Base-by-base conservation (phyloP, 2,888 invertebrate genomes). In the Rhagonycha fulva region DNA sequence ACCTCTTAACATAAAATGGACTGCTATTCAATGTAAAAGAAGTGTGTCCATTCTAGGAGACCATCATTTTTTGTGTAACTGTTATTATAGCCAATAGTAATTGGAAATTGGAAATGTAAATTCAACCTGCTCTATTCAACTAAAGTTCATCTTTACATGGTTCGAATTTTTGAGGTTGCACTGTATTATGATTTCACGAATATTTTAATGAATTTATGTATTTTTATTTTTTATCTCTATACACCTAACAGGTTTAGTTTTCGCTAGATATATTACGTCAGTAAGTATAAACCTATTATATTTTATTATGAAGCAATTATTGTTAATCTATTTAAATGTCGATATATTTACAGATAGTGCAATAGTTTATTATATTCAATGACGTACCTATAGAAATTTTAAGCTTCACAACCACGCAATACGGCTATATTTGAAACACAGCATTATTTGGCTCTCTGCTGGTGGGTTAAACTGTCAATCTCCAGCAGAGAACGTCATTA, bases 401-500 rank as follows among this genome's bases (percentile, higher is more conserved):
- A 32, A 70, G 71, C 66, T 68, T 71, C 63, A 67, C 77, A 77
- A 70, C 77, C 75, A 67, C 72, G 76, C 69, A 75, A 77, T 72
- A 76, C 62, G 62, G 70, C 70, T 47, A 68, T 75, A 71, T 75
- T 77, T 75, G 68, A 75, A 30, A 63, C 68, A 70, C 70, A 14
- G 63, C 62, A 74, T 75, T 80, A 80, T 80, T 74, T 78, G 78
- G 71, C 73, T 74, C 78, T 79, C 81, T 78, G 80, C 76, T 79
- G 80, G 78, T 78, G 76, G 80, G 78, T 81, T 75, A 47, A 73
- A 76, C 79, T 78, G 75, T 70, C 71, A 81, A 82, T 82, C 82
- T 80, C 82, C 82, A 78, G 80, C 72, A 23, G 81, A 75, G 81
- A 79, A 79, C 80, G 80, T 82, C 82, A 82, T 82, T 82, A 82